phyloP scores from a whole-genome alignment of 2,113 vertebrate species.

The Pomatorhinus ruficollis region DNA sequence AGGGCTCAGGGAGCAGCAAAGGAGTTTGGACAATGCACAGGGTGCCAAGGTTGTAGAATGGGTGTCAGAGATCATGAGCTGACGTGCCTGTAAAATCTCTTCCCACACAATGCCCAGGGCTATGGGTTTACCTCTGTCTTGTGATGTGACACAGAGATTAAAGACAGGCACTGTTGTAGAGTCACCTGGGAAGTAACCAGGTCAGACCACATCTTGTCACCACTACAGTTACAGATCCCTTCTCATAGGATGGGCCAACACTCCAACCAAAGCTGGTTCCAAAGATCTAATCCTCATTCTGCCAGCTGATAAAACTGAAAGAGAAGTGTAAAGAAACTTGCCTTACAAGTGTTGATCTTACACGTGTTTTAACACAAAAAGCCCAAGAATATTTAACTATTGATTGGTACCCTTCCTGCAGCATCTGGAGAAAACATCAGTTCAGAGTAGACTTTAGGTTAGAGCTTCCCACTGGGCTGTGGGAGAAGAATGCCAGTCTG shows the following conservation, averaged over 20 bases:
- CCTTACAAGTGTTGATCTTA: not conserved
- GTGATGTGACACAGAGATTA: not conserved
- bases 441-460: not conserved
- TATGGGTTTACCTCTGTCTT: not conserved
- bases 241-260: not conserved
- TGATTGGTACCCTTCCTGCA: not conserved
- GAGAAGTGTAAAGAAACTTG: not conserved
- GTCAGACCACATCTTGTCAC: not conserved
- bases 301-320: not conserved
- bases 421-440: not conserved
- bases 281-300: not conserved
- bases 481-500: not conserved
- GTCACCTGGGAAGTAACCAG: not conserved
- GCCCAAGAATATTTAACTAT: not conserved
- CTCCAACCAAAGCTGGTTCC: not conserved
- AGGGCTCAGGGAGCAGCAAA: fast-evolving
- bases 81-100: not conserved
- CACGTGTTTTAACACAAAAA: not conserved
- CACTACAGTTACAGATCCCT: not conserved
- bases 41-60: not conserved
- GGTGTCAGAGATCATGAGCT: not conserved
- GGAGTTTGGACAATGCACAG: not conserved
- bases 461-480: not conserved
- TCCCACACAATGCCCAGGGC: not conserved
- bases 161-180: not conserved